phyloP scores from a whole-genome alignment of 2,113 vertebrate genomes.

The Thunnus thynnus region DNA sequence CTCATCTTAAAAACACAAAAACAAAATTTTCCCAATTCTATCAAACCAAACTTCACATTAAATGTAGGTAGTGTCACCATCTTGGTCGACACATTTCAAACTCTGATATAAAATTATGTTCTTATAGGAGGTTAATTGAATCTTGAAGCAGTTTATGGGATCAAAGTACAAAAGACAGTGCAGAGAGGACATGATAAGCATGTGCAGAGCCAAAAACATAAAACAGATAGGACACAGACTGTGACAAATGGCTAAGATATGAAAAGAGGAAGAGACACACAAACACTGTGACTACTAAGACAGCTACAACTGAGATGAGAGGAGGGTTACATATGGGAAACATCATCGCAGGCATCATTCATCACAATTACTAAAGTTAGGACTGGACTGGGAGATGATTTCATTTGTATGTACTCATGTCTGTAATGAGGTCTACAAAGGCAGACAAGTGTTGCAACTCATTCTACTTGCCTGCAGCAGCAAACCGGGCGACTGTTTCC shows the following conservation, averaged over 20 bases:
- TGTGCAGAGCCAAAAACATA: not conserved
- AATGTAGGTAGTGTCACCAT: not conserved
- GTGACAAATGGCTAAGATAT: not conserved
- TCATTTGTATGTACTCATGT: conserved; percentile 3
- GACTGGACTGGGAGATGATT: not conserved
- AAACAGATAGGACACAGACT: conserved; percentile 1
- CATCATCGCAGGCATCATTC: not conserved
- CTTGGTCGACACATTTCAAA: not conserved
- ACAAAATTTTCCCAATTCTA: not conserved
- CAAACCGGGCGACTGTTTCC: conserved; percentile 9
- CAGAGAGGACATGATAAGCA: not conserved
- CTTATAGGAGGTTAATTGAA: not conserved
- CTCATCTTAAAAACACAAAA: not conserved
- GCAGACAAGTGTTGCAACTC: not conserved
- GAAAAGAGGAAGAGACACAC: not conserved
- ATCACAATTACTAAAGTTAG: not conserved
- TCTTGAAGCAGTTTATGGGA: not conserved
- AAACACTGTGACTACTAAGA: not conserved
- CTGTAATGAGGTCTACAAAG: conserved; percentile 42
- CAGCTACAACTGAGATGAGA: not conserved
- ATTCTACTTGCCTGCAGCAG: conserved; percentile 35
- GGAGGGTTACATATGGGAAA: not conserved
- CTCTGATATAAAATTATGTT: not conserved
- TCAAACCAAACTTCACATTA: not conserved
- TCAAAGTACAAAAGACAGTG: not conserved